Conservation (phyloP, 2,113 vertebrate genomes). For the human region DNA sequence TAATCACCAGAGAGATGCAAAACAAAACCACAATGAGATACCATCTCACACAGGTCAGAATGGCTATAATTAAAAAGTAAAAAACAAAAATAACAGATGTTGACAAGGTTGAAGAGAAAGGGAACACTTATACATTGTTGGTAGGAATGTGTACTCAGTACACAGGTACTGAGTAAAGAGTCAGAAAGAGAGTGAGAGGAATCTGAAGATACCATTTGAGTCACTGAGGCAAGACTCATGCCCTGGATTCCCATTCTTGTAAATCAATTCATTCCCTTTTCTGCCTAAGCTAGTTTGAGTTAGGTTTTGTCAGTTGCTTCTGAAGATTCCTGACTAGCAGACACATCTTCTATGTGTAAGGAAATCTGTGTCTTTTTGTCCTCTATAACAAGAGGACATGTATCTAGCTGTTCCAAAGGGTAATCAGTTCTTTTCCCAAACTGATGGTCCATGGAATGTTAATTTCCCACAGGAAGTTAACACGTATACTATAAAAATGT, state of each 20-base stretch:
- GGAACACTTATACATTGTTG: too few relatives aligned
- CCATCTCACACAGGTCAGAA: too few relatives aligned
- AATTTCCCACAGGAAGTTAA: not conserved
- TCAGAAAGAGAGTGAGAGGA: not conserved
- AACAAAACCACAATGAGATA: too few relatives aligned
- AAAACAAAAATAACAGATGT: too few relatives aligned
- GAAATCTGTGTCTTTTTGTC: not conserved
- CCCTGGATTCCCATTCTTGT: not conserved
- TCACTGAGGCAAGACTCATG: not conserved
- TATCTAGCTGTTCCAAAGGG: not conserved
- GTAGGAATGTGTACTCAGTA: too few relatives aligned
- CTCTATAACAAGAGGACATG: not conserved
- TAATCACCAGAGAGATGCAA: too few relatives aligned
- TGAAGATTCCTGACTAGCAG: not conserved
- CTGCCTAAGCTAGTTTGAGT: not conserved
- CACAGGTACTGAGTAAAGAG: not conserved
- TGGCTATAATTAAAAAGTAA: too few relatives aligned
- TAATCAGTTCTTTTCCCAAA: conserved; percentile 28
- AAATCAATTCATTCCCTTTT: not conserved
- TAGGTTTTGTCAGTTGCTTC: not conserved
- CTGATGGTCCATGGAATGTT: not conserved
- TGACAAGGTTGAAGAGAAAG: too few relatives aligned
- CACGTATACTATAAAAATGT: not conserved
- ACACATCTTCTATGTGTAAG: not conserved
- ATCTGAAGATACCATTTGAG: not conserved